These are phyloP conservation scores for Melanophora roralis DNA, from an alignment of 2,888 invertebrate species.

Conservation along the genomic window DNA sequence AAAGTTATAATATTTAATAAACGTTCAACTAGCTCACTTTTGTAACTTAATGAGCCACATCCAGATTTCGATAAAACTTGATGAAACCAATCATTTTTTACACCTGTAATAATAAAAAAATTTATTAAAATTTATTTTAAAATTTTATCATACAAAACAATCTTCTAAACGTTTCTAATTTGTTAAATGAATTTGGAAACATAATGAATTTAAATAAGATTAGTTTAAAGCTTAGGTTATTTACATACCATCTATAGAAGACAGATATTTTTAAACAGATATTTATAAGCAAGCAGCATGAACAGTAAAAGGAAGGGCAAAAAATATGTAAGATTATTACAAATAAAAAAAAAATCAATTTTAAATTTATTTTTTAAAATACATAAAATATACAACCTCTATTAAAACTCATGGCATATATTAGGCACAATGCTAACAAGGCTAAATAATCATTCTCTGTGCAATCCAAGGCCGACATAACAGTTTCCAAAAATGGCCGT, in stretches of 20 bases:
- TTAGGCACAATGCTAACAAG: slow-evolving; percentile 91
- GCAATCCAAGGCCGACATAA: slow-evolving; percentile 91
- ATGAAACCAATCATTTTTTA: slow-evolving; percentile 88
- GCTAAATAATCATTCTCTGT: slow-evolving; percentile 96
- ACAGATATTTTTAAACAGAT: slow-evolving; percentile 41
- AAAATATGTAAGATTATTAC: slow-evolving; percentile 42
- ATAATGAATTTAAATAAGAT: slow-evolving; percentile 24
- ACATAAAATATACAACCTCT: slow-evolving; percentile 82
- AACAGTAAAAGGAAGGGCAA: slow-evolving; percentile 49
- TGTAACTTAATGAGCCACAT: slow-evolving; percentile 83
- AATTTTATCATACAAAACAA: background rate
- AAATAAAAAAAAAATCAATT: background rate
- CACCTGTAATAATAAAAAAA: slow-evolving; percentile 79
- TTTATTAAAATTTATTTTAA: background rate
- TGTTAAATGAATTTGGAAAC: slow-evolving; percentile 1
- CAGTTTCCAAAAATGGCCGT: slow-evolving; percentile 89
- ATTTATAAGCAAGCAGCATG: slow-evolving; percentile 54
- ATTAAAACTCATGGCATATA: slow-evolving; percentile 96
- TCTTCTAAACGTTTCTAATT: background rate
- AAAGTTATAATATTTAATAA: slow-evolving; percentile 88
- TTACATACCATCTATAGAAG: slow-evolving; percentile 72
- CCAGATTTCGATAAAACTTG: slow-evolving; percentile 83
- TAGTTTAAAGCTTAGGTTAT: slow-evolving; percentile 33
- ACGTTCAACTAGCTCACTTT: slow-evolving; percentile 88
- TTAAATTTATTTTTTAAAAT: no score